phyloP scores from a whole-genome alignment of 2,888 invertebrate genomes.

The Pharmacophagus antenor region DNA sequence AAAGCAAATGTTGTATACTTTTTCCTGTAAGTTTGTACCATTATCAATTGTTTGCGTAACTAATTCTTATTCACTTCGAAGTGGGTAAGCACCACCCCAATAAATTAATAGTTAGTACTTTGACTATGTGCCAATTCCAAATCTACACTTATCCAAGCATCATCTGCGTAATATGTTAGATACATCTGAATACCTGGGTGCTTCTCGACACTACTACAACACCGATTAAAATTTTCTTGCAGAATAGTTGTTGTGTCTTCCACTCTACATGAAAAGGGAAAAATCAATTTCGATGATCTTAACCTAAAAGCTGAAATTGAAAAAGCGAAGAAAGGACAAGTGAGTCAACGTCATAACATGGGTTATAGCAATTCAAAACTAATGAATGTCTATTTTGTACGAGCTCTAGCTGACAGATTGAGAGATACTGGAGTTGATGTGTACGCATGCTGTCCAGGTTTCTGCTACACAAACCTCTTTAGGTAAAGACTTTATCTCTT shows the following conservation, averaged over 20 bases:
- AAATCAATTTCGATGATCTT: constrained; percentile 84
- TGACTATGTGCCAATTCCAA: no score
- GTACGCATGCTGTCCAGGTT: constrained; percentile 88
- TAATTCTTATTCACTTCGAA: no score
- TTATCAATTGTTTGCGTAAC: no score
- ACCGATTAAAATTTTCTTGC: constrained; percentile 33
- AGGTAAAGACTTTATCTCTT: constrained; percentile 66
- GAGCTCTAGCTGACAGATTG: constrained; percentile 81
- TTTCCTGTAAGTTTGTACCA: no score
- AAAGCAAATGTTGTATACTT: no score
- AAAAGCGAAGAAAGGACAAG: constrained; percentile 54
- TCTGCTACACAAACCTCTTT: constrained; percentile 88
- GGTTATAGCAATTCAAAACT: constrained; percentile 89
- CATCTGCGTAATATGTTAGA: no score
- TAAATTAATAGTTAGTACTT: no score
- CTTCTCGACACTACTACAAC: no score
- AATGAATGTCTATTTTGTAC: constrained; percentile 86
- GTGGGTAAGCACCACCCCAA: no score
- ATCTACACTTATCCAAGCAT: no score
- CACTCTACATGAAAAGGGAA: constrained; percentile 84
- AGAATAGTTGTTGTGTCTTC: constrained; percentile 88
- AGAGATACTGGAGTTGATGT: constrained; percentile 82
- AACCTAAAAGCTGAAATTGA: constrained; percentile 79
- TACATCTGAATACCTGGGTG: no score
- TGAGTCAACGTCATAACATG: constrained; percentile 67